Evolutionary conservation across 2,113 vertebrate genomes (phyloP).

Genomic region (Dasyprocta punctata): DNA sequence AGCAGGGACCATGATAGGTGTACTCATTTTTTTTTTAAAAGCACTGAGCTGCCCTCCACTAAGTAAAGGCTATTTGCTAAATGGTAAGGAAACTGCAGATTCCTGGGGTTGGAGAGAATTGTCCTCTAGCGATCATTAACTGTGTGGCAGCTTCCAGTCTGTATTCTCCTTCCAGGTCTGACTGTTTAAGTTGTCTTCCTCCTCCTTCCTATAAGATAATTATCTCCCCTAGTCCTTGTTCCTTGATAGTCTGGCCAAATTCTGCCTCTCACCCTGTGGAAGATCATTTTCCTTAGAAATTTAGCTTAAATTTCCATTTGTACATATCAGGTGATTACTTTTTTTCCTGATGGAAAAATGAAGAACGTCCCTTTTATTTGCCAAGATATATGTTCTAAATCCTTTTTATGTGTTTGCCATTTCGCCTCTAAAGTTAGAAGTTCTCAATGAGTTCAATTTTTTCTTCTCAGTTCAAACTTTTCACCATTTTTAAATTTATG

Average conservation of each 20-base stretch:
- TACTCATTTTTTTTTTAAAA: not conserved
- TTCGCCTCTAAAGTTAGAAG: not conserved
- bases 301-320: not conserved
- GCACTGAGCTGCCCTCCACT: not conserved
- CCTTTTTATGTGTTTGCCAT: not conserved
- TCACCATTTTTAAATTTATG: not conserved
- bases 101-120: not conserved
- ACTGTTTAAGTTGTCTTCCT: not conserved
- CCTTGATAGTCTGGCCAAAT: fast-evolving
- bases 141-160: not conserved
- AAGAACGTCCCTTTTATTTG: not conserved
- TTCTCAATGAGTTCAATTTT: not conserved
- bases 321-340: not conserved
- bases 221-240: not conserved
- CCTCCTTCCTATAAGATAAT: too few species aligned
- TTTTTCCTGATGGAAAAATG: not conserved
- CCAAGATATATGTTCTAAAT: not conserved
- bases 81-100: not conserved
- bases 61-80: not conserved
- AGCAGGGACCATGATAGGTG: not conserved
- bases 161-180: not conserved
- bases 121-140: not conserved
- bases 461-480: conserved; percentile 1
- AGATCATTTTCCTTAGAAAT: not conserved
- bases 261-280: fast-evolving